Conservation (phyloP, 2,888 invertebrate species). For the Choristoneura rosaceana region DNA sequence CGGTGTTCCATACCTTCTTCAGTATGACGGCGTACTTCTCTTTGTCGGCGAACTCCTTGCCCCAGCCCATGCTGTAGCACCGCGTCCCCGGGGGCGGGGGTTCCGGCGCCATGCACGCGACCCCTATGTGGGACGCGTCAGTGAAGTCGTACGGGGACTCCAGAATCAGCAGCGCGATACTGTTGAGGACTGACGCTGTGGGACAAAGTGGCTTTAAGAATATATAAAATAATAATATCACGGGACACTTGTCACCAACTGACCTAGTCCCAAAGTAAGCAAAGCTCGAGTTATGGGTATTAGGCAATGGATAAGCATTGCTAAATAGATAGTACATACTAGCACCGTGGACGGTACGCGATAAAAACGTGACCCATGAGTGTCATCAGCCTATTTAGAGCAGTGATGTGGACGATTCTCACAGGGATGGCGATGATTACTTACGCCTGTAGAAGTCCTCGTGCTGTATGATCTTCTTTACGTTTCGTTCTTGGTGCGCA, state of each 20-base stretch:
- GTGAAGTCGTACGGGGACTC: slow-evolving; percentile 72
- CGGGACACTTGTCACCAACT: too few relatives aligned
- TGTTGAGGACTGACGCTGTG: slow-evolving; percentile 85
- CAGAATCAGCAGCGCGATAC: slow-evolving; percentile 87
- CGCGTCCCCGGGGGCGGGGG: slow-evolving; percentile 38
- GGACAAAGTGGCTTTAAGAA: background rate
- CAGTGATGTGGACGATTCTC: too few relatives aligned
- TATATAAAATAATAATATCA: too few relatives aligned
- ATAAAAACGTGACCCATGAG: too few relatives aligned
- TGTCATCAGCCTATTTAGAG: too few relatives aligned
- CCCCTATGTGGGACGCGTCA: slow-evolving; percentile 57
- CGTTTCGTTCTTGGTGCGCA: slow-evolving; percentile 87
- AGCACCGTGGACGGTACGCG: too few relatives aligned
- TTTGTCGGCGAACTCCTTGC: slow-evolving; percentile 45
- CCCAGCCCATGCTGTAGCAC: slow-evolving; percentile 48
- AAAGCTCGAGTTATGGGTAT: too few relatives aligned
- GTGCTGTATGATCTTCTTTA: too few relatives aligned
- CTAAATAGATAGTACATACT: too few relatives aligned
- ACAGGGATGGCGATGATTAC: background rate
- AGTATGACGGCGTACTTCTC: slow-evolving; percentile 44
- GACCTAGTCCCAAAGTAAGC: too few relatives aligned
- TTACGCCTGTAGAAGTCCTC: slow-evolving; percentile 78
- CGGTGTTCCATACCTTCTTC: slow-evolving; percentile 43
- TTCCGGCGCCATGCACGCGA: slow-evolving; percentile 42
- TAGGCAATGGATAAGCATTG: too few relatives aligned